Evolutionary conservation across 2,888 invertebrate genomes (phyloP).

Genomic region (Pardosa pseudoannulata): DNA sequence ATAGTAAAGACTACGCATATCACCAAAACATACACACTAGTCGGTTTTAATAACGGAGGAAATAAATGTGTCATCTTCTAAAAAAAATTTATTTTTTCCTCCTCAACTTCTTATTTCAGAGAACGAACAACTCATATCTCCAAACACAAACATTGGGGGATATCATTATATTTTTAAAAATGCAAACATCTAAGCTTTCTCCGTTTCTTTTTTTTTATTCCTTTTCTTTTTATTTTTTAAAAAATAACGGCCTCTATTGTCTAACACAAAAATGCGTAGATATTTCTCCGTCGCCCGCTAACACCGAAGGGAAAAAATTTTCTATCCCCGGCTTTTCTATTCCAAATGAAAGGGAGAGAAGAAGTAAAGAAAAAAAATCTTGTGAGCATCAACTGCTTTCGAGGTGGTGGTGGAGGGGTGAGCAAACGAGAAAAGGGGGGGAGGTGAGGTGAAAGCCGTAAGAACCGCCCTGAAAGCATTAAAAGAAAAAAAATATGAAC

Average conservation of each 20-base stretch:
- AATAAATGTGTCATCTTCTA: no score
- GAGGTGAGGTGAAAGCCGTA: slow-evolving; percentile 3
- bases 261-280: slow-evolving; percentile 2
- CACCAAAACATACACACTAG: no score
- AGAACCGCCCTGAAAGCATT: slow-evolving; percentile 8
- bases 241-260: slow-evolving; percentile 2
- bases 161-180: slow-evolving; percentile 12
- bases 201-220: background rate
- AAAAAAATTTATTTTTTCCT: no score
- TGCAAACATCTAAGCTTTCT: background rate
- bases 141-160: background rate
- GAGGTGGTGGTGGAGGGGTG: background rate
- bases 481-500: background rate
- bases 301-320: background rate
- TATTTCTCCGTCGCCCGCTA: background rate
- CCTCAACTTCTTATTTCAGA: no score
- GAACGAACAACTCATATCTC: no score
- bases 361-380: background rate
- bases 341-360: background rate
- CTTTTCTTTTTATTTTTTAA: background rate
- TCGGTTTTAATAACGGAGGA: no score
- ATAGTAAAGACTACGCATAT: no score
- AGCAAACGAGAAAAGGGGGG: background rate
- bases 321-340: background rate
- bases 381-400: background rate